phyloP scores from a whole-genome alignment of 30 jellyfish, hydroid and myxozoan genomes.

The Aurelia sp. region DNA sequence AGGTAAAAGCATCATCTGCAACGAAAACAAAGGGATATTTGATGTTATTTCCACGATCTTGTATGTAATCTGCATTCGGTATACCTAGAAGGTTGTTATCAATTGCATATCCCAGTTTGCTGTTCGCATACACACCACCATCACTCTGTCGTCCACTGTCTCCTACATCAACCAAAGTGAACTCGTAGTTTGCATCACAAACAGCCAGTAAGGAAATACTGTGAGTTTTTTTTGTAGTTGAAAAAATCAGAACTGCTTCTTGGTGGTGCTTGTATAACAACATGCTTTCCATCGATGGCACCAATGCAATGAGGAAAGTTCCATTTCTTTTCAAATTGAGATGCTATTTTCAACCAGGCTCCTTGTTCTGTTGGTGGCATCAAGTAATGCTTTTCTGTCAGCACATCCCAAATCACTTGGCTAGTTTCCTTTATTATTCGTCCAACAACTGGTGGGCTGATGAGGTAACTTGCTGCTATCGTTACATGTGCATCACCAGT shows the following conservation, averaged over 20 bases:
- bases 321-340: conserved; percentile 38
- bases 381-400: conserved; percentile 9
- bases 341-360: conserved; percentile 52
- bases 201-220: conserved; percentile 67
- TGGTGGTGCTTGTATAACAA: too few species aligned
- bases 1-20: conserved; percentile 56
- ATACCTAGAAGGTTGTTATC: conserved; percentile 36
- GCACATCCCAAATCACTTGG: conserved; percentile 47
- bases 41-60: conserved; percentile 1
- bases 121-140: conserved; percentile 59
- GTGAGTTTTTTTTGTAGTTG: conserved; percentile 51
- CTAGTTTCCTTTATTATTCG: conserved; percentile 25
- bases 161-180: conserved; percentile 51
- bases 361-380: conserved; percentile 9
- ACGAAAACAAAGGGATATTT: conserved; percentile 25
- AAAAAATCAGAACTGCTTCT: conserved; percentile 5
- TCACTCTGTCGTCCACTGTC: conserved; percentile 79
- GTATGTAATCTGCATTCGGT: conserved; percentile 26
- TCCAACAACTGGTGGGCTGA: conserved; percentile 48
- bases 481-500: conserved; percentile 73
- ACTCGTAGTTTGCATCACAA: conserved; percentile 60
- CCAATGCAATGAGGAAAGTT: conserved; percentile 57
- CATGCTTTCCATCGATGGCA: conserved; percentile 40
- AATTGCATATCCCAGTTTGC: conserved; percentile 56
- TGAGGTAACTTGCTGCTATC: conserved; percentile 55